These are phyloP conservation scores for Radopholus similis DNA, from an alignment of 1,140 invertebrate genomes.

Conservation along the genomic window DNA sequence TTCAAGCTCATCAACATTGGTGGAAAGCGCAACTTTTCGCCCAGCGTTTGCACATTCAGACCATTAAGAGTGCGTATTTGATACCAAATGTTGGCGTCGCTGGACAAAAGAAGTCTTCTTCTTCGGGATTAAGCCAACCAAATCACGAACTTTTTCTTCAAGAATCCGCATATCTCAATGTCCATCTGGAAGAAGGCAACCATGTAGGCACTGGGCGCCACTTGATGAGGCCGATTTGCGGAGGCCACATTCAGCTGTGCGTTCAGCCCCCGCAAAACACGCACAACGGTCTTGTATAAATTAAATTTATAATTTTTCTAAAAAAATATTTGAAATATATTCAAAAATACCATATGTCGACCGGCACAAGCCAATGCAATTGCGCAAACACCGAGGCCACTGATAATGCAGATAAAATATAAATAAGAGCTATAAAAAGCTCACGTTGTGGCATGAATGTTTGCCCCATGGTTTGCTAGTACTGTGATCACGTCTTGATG, in stretches of 20 bases:
- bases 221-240: not conserved
- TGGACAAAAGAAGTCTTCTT: not conserved
- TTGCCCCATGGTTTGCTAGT: conserved; percentile 11
- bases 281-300: no score
- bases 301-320: no score
- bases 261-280: conserved; percentile 6
- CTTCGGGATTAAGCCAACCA: not conserved
- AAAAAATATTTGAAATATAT: no score
- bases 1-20: conserved; percentile 15
- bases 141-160: conserved; percentile 12
- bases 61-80: conserved; percentile 10
- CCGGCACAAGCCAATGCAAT: conserved; percentile 15
- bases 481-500: conserved; percentile 19
- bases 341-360: conserved; percentile 9
- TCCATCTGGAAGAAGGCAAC: conserved; percentile 21
- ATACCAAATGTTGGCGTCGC: conserved; percentile 12
- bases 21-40: conserved; percentile 4
- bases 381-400: conserved; percentile 9
- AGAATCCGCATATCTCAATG: conserved; percentile 18
- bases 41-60: conserved; percentile 1
- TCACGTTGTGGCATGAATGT: not conserved
- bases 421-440: not conserved
- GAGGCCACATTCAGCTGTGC: not conserved
- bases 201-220: conserved; percentile 11
- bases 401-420: not conserved